Conservation (phyloP, 2,113 vertebrate species). For the Protobothrops flavoviridis region DNA sequence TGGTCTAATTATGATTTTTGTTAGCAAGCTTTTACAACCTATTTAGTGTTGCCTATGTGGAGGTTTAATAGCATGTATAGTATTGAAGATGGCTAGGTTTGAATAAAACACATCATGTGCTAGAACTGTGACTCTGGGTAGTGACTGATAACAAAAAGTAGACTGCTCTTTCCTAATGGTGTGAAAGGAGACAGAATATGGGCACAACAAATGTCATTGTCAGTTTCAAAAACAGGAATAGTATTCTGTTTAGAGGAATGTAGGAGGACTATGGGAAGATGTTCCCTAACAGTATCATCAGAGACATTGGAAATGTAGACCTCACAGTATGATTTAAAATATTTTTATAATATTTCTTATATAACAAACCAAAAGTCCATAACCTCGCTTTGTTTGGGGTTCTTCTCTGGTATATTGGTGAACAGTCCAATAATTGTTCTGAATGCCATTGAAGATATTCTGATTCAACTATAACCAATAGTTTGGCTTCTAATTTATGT, state of each 20-base stretch:
- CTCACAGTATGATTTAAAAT: background rate
- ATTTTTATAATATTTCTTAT: background rate
- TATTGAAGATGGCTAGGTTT: background rate
- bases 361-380: background rate
- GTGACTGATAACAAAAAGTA: background rate
- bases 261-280: background rate
- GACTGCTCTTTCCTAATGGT: background rate
- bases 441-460: background rate
- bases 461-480: background rate
- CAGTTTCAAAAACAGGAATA: background rate
- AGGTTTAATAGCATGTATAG: background rate
- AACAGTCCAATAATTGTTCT: background rate
- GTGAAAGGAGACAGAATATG: background rate
- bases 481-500: background rate
- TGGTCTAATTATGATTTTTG: background rate
- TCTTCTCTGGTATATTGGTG: background rate
- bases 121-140: background rate
- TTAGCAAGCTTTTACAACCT: background rate
- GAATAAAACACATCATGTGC: background rate
- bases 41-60: background rate
- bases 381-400: background rate
- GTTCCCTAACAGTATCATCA: background rate
- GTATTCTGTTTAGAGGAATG: background rate
- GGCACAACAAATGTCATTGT: background rate
- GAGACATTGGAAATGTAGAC: background rate